These are phyloP conservation scores for Xanthorhoe spadicearia DNA, from an alignment of 2,888 invertebrate species.

Conservation along the genomic window DNA sequence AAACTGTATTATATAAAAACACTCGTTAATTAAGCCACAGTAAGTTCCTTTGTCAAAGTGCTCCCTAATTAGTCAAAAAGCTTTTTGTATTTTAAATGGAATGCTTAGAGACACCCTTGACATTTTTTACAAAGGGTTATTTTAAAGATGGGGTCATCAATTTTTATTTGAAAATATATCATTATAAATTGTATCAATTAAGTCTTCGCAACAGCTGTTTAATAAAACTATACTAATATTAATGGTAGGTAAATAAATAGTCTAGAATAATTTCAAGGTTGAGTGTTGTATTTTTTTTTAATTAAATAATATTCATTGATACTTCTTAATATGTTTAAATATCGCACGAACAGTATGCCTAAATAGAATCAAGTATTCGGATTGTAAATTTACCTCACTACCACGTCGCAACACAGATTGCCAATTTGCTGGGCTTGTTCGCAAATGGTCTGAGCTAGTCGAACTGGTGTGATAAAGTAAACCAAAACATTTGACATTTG, in stretches of 20 bases:
- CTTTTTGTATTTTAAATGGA: conserved; percentile 23
- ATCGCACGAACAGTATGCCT: neutral
- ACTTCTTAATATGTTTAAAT: neutral
- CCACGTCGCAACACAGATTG: conserved; percentile 41
- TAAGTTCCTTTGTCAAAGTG: conserved; percentile 15
- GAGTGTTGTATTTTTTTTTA: neutral
- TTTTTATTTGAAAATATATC: too few relatives aligned
- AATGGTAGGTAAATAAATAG: too few relatives aligned
- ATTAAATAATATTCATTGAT: neutral
- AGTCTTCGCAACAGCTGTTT: too few relatives aligned
- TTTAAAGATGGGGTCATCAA: too few relatives aligned
- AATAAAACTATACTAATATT: too few relatives aligned
- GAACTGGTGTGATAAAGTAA: conserved; percentile 17
- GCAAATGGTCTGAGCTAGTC: conserved; percentile 22
- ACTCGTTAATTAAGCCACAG: conserved; percentile 17
- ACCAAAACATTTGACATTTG: conserved; percentile 12
- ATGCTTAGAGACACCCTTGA: conserved; percentile 6
- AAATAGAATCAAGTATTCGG: conserved; percentile 30
- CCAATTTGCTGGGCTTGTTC: conserved; percentile 43
- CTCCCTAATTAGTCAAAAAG: conserved; percentile 25
- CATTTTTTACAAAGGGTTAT: neutral
- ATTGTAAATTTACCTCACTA: conserved; percentile 38
- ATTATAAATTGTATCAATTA: too few relatives aligned
- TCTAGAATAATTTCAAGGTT: too few relatives aligned
- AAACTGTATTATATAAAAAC: conserved; percentile 1